These are phyloP conservation scores for Oceanodroma leucorhoa DNA, from an alignment of 2,797 vertebrate species.

Conservation along the genomic window DNA sequence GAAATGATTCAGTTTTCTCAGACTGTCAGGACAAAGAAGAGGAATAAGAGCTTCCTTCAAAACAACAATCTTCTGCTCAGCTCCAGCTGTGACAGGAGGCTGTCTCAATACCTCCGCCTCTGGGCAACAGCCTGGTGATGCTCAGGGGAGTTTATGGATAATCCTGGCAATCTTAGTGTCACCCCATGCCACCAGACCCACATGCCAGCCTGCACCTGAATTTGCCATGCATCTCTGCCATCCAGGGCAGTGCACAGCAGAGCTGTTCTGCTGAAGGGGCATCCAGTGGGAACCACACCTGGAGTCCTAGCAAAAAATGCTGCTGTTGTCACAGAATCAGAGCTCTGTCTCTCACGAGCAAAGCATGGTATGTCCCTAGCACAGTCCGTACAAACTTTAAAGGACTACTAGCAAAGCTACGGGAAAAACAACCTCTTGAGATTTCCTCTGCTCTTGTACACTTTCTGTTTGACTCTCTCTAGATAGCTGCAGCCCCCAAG, in stretches of 20 bases:
- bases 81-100: background rate
- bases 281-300: background rate
- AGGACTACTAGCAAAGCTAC: background rate
- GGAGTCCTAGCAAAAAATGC: background rate
- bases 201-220: background rate
- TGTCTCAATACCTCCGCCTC: rapidly evolving
- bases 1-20: background rate
- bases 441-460: background rate
- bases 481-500: background rate
- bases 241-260: background rate
- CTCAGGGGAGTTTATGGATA: background rate
- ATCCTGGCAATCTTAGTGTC: background rate
- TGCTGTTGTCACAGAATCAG: background rate
- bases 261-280: background rate
- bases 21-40: background rate
- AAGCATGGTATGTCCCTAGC: background rate
- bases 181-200: background rate
- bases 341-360: background rate
- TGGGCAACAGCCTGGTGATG: background rate
- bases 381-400: background rate
- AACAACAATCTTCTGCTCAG: background rate
- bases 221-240: background rate
- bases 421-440: background rate
- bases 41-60: background rate
- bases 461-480: background rate